Evolutionary conservation across 2,797 vertebrate species (phyloP).

Genomic region (Bothrops alternatus): DNA sequence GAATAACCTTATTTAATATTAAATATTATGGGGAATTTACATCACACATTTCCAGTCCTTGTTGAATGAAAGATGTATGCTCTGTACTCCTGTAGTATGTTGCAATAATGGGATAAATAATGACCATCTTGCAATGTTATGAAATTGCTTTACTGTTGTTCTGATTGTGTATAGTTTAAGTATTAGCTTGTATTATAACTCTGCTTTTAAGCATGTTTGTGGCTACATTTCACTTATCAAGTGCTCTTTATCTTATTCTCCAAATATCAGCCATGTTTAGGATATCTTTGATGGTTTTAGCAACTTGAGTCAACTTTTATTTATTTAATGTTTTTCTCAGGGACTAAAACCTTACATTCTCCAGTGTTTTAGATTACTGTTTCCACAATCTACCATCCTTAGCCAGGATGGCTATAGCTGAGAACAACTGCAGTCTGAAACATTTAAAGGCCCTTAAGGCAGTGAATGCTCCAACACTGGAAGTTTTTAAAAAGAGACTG

Average conservation of each 20-base stretch:
- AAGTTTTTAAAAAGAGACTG: too few relatives aligned
- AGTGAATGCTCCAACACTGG: too few relatives aligned
- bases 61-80: slow-evolving; percentile 3
- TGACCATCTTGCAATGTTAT: background rate
- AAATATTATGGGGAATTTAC: background rate
- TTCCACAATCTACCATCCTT: background rate
- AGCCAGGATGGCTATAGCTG: background rate
- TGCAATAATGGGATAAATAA: slow-evolving; percentile 1
- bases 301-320: too few relatives aligned
- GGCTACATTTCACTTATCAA: background rate
- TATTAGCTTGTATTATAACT: background rate
- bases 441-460: too few relatives aligned
- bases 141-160: background rate
- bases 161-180: background rate
- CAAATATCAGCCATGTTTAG: background rate
- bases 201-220: background rate
- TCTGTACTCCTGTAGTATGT: background rate
- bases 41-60: background rate
- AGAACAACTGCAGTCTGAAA: too few relatives aligned
- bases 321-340: background rate
- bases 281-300: background rate
- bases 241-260: too few relatives aligned
- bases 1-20: background rate
- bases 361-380: background rate
- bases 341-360: background rate